Evolutionary conservation across 2,888 invertebrate genomes (phyloP), one percentile per base, ranked within the genome.

Genomic region (Orthosia gothica): DNA sequence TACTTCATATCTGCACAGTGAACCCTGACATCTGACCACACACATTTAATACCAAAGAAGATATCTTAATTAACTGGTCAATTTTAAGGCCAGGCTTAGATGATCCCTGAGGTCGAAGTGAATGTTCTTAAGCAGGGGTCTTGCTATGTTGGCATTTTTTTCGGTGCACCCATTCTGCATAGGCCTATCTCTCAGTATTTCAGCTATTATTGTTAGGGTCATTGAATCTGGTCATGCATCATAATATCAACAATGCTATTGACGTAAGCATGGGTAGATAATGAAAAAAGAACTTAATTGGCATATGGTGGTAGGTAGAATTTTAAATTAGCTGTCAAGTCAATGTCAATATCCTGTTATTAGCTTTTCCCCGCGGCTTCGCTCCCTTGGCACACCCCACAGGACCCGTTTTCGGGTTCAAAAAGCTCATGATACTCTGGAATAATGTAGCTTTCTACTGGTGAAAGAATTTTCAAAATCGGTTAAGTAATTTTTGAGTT

Each of bases 21-120:
- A 70, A 74, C 79, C 65, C 63, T 87, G 87, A 87, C 81, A 72
- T 79, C 49, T 81, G 86, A 76, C 83, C 78, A 62, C 32, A 7
- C n/a, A 47, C 15, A 84, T 77, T 74, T 58, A 63, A 15, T 69
- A 32, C 63, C 16, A 67, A 16, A 54, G n/a, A 54, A 76, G 59
- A 77, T 78, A 78, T 84, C 76, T 74, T 74, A 40, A 9, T 49
- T 70, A 67, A 80, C 18, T 79, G 79, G 75, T 47, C 67, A 18
- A n/a, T 5, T 26, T 15, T 9, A 23, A 0, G 0, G 61, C 74
- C 74, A 84, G 12, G 3, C 5, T 69, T n/a, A 18, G 7, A 47
- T 71, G 87, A 82, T 64, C 83, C 58, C 15, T 50, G 40, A 40
- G n/a, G 40, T 64, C 23, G 16, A 67, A 66, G 18, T 15, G 12